A percentile compares a stretch with the other conserved stretches of the same genome.
phyloP scores from a whole-genome alignment of 2,797 vertebrate genomes.

The Melanotaenia parkinsoni region DNA sequence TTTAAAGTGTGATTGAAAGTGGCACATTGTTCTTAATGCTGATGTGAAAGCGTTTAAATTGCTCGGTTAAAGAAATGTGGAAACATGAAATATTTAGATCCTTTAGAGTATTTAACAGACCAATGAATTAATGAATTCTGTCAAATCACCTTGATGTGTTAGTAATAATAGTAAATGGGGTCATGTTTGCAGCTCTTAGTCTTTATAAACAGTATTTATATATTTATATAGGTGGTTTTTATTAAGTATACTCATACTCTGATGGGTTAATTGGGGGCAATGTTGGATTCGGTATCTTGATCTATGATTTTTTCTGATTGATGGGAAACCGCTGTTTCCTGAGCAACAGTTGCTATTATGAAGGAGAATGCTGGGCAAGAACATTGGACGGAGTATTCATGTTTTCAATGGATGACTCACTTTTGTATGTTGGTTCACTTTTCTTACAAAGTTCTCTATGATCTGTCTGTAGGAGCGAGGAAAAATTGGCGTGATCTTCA shows the following conservation, averaged over 20 bases:
- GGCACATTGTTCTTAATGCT: neutral
- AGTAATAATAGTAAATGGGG: neutral
- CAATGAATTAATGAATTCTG: neutral
- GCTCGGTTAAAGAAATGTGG: neutral
- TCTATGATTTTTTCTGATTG: neutral
- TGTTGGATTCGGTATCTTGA: neutral
- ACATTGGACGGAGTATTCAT: too few relatives aligned
- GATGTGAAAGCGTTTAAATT: neutral
- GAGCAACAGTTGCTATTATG: neutral
- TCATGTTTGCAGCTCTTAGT: neutral
- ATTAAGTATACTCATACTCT: neutral
- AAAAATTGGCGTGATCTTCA: slow-evolving; percentile 94
- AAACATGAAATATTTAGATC: neutral
- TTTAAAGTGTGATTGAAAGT: neutral
- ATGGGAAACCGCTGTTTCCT: neutral
- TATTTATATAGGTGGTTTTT: too few relatives aligned
- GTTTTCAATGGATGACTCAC: neutral
- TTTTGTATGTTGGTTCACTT: neutral
- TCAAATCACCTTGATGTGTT: neutral
- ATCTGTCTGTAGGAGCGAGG: slow-evolving; percentile 84
- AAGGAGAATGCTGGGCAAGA: neutral
- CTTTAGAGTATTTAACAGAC: neutral
- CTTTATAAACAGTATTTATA: too few relatives aligned
- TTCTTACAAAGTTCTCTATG: neutral
- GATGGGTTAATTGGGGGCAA: neutral